phyloP scores from a whole-genome alignment of 2,888 invertebrate genomes.

The Trichopoda pennipes region DNA sequence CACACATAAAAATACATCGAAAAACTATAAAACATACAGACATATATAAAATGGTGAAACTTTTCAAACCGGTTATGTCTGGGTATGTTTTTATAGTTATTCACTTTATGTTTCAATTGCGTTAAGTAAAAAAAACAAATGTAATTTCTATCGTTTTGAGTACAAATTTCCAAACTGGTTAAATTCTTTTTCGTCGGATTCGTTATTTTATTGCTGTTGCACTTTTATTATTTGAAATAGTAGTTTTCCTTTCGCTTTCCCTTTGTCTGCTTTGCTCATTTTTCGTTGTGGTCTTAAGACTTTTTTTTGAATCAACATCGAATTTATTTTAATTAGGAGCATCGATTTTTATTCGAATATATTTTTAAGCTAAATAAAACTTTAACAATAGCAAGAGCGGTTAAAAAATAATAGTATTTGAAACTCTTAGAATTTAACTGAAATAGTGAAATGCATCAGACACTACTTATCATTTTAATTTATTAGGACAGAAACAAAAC shows the following conservation, averaged over 20 bases:
- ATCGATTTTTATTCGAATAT: background rate
- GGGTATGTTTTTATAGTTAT: conserved; percentile 19
- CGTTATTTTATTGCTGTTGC: background rate
- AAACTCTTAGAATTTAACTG: too few species aligned
- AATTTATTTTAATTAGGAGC: background rate
- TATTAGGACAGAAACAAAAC: too few species aligned
- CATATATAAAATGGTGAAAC: conserved; percentile 5
- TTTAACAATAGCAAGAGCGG: background rate
- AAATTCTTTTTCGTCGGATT: background rate
- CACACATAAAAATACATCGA: too few species aligned
- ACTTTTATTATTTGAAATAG: background rate
- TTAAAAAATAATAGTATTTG: too few species aligned
- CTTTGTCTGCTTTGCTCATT: background rate
- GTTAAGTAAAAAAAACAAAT: conserved; percentile 38
- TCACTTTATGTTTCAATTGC: conserved; percentile 46
- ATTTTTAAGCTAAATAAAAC: background rate
- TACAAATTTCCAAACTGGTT: conserved; percentile 3
- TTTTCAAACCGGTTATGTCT: conserved; percentile 32
- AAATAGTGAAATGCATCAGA: too few species aligned
- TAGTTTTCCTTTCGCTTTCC: background rate
- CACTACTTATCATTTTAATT: too few species aligned
- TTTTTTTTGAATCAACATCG: background rate
- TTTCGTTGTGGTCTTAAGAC: background rate
- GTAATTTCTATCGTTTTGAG: conserved; percentile 26
- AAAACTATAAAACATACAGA: background rate